phyloP scores from a whole-genome alignment of 1,140 invertebrate species.

The Euwallacea similis region DNA sequence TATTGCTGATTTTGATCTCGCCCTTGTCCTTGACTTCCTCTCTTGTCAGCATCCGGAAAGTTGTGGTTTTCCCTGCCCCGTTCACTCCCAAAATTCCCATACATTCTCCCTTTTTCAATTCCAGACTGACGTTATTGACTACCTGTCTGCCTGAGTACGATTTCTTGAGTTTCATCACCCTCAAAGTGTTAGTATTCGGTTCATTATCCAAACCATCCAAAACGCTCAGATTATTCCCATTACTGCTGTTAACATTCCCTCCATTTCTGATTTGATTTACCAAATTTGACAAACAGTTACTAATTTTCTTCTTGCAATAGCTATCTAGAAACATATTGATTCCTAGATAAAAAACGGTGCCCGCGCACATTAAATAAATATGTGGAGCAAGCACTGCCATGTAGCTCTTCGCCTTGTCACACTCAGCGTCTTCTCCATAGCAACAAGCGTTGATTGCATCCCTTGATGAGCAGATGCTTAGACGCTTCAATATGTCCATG shows the following conservation, averaged over 20 bases:
- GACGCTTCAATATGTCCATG: background rate
- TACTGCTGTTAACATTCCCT: background rate
- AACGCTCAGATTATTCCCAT: background rate
- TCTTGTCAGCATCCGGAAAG: slow-evolving; percentile 78
- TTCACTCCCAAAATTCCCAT: slow-evolving; percentile 79
- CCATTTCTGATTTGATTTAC: background rate
- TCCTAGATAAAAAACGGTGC: slow-evolving; percentile 25
- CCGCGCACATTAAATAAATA: slow-evolving; percentile 16
- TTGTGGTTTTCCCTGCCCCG: slow-evolving; percentile 90
- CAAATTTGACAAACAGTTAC: background rate
- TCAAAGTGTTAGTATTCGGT: slow-evolving; percentile 17
- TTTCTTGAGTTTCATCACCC: slow-evolving; percentile 33
- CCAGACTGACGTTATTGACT: slow-evolving; percentile 28
- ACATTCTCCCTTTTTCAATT: slow-evolving; percentile 67
- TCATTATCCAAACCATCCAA: slow-evolving; percentile 5
- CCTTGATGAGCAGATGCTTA: slow-evolving; percentile 2
- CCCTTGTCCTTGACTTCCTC: slow-evolving; percentile 55
- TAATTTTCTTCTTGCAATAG: slow-evolving; percentile 17
- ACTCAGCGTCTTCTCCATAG: background rate
- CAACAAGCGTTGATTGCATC: slow-evolving; percentile 23
- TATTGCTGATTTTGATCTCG: slow-evolving; percentile 19
- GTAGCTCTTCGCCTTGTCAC: slow-evolving; percentile 13
- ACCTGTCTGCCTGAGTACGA: slow-evolving; percentile 29
- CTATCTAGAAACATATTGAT: slow-evolving; percentile 35
- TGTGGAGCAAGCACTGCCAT: slow-evolving; percentile 14